phyloP scores from a whole-genome alignment of 2,113 vertebrate genomes.

The Hucho hucho region DNA sequence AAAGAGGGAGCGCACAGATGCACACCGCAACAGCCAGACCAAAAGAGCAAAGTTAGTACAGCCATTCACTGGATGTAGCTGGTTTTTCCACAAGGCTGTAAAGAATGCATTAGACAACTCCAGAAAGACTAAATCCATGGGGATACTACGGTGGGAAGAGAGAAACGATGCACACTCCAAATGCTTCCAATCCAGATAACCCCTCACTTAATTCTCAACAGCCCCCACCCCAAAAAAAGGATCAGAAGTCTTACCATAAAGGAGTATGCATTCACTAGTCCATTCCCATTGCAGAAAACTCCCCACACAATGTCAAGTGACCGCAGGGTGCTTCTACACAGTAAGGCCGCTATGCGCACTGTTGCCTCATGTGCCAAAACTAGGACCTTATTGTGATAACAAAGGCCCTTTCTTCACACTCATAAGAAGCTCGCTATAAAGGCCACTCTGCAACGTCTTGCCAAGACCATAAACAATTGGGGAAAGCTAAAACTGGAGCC shows the following conservation, averaged over 20 bases:
- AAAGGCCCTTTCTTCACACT: constrained; percentile 79
- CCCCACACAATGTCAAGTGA: constrained; percentile 87
- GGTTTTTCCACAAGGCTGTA: constrained; percentile 70
- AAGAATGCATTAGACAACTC: constrained; percentile 71
- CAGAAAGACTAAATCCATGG: constrained; percentile 49
- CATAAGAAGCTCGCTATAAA: constrained; percentile 79
- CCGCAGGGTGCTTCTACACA: constrained; percentile 84
- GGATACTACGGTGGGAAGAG: constrained; percentile 80
- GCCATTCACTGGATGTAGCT: constrained; percentile 60
- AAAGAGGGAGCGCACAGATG: constrained; percentile 57
- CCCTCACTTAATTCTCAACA: constrained; percentile 44
- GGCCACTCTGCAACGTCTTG: constrained; percentile 89
- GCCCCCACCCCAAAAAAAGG: constrained; percentile 34
- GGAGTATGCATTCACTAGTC: constrained; percentile 87
- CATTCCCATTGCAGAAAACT: constrained; percentile 84
- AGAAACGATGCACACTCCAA: constrained; percentile 81
- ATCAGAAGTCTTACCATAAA: constrained; percentile 76
- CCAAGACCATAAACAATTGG: constrained; percentile 81
- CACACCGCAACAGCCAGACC: constrained; percentile 87
- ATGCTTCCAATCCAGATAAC: constrained; percentile 51
- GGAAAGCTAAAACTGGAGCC: constrained; percentile 46
- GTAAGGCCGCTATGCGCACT: constrained; percentile 83
- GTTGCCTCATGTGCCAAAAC: constrained; percentile 82
- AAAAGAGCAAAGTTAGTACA: constrained; percentile 87
- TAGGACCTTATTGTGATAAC: constrained; percentile 77